These are phyloP conservation scores for Electrophaes corylata DNA, from an alignment of 2,888 invertebrate species.

Conservation along the genomic window DNA sequence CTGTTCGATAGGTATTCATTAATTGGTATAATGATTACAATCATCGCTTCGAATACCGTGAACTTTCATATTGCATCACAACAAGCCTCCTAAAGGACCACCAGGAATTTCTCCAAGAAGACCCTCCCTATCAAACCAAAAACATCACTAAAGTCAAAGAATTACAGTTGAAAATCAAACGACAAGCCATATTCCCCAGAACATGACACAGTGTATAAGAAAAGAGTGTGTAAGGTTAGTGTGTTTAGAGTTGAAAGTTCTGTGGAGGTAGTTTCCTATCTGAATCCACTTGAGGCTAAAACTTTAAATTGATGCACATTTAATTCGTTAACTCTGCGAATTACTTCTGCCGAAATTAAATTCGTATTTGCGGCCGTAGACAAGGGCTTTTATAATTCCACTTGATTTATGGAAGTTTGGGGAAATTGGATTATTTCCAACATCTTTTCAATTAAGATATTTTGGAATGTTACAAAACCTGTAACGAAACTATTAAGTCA, in stretches of 20 bases:
- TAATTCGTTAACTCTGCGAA: conserved; percentile 56
- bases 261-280: conserved; percentile 21
- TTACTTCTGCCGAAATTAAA: conserved; percentile 66
- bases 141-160: neutral
- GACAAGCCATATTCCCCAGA: conserved; percentile 2
- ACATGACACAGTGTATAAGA: neutral
- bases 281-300: conserved; percentile 46
- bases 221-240: neutral
- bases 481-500: too few relatives aligned
- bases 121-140: conserved; percentile 1
- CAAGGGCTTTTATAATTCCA: conserved; percentile 27
- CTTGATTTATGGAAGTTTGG: conserved; percentile 27
- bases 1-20: conserved; percentile 38
- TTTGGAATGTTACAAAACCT: neutral
- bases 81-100: conserved; percentile 34
- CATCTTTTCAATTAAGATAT: neutral
- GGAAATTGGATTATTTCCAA: conserved; percentile 19
- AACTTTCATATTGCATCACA: conserved; percentile 43
- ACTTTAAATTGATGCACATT: conserved; percentile 66
- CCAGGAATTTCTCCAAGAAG: conserved; percentile 35
- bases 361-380: conserved; percentile 52
- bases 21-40: conserved; percentile 41
- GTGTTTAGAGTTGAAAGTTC: conserved; percentile 7
- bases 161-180: neutral
- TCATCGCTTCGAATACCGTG: conserved; percentile 36